Conservation (phyloP, 2,797 vertebrate genomes). For the Lacerta agilis region DNA sequence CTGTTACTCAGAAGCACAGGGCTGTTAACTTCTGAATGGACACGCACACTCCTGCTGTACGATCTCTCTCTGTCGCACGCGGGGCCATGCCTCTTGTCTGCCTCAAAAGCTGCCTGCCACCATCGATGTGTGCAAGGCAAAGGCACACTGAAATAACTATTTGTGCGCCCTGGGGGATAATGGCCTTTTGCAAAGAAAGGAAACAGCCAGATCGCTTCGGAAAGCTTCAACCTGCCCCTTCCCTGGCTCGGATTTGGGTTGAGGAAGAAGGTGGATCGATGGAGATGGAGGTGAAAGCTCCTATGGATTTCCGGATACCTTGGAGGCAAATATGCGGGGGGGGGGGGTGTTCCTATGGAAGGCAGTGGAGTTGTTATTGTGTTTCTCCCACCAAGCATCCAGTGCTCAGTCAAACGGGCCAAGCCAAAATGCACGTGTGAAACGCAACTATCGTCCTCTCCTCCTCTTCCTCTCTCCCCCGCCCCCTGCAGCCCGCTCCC, state of each 20-base stretch:
- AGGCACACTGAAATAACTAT: too few relatives aligned
- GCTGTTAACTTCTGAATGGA: too few relatives aligned
- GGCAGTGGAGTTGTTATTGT: neutral
- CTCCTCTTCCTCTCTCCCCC: neutral
- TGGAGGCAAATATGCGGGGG: neutral
- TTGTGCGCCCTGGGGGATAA: neutral
- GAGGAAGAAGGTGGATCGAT: neutral
- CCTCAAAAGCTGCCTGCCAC: too few relatives aligned
- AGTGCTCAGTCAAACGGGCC: constrained; percentile 48
- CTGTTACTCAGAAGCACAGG: too few relatives aligned
- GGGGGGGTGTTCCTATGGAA: neutral
- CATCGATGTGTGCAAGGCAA: too few relatives aligned
- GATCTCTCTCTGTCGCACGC: too few relatives aligned
- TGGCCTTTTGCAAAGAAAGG: neutral
- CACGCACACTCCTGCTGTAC: too few relatives aligned
- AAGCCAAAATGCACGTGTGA: constrained; percentile 65
- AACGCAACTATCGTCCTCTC: constrained; percentile 49
- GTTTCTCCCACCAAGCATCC: constrained; percentile 17
- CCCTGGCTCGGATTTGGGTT: neutral
- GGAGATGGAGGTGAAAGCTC: neutral
- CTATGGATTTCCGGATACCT: neutral
- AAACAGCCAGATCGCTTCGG: neutral
- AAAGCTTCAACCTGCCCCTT: neutral
- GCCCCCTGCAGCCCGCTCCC: too few relatives aligned
- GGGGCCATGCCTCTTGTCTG: too few relatives aligned